phyloP scores from a whole-genome alignment of 1,140 invertebrate genomes.

The Bombus confusus region DNA sequence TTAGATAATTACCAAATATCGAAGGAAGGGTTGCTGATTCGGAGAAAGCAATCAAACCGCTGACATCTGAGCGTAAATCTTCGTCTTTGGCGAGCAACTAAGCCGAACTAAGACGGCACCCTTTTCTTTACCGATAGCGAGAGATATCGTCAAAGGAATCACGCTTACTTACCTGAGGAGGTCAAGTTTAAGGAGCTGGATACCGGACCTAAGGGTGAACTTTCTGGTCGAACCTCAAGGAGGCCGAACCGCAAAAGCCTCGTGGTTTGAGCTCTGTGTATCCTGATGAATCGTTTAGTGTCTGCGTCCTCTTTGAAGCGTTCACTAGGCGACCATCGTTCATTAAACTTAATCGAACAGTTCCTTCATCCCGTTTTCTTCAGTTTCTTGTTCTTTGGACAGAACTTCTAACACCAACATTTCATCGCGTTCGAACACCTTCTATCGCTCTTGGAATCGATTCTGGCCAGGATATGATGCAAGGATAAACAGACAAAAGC shows the following conservation, averaged over 20 bases:
- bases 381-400: neutral
- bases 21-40: constrained; percentile 15
- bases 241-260: constrained; percentile 68
- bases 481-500: neutral
- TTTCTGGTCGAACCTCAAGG: constrained; percentile 63
- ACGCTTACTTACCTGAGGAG: constrained; percentile 66
- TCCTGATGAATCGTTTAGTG: constrained; percentile 71
- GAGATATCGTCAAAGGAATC: constrained; percentile 68
- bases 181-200: constrained; percentile 68
- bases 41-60: constrained; percentile 36
- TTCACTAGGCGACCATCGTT: constrained; percentile 66
- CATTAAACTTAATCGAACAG: constrained; percentile 68
- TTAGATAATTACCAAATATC: constrained; percentile 24
- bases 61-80: constrained; percentile 32
- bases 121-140: constrained; percentile 48
- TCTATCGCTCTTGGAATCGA: neutral
- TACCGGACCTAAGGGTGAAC: constrained; percentile 64
- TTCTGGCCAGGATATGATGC: neutral
- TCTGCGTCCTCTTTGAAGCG: constrained; percentile 64
- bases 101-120: constrained; percentile 36
- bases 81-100: constrained; percentile 12
- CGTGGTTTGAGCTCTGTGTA: constrained; percentile 64
- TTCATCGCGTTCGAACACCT: neutral
- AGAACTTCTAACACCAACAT: constrained; percentile 20
- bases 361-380: constrained; percentile 41